Conservation (phyloP, 2,113 vertebrate species). For the Notothenia rossii region DNA sequence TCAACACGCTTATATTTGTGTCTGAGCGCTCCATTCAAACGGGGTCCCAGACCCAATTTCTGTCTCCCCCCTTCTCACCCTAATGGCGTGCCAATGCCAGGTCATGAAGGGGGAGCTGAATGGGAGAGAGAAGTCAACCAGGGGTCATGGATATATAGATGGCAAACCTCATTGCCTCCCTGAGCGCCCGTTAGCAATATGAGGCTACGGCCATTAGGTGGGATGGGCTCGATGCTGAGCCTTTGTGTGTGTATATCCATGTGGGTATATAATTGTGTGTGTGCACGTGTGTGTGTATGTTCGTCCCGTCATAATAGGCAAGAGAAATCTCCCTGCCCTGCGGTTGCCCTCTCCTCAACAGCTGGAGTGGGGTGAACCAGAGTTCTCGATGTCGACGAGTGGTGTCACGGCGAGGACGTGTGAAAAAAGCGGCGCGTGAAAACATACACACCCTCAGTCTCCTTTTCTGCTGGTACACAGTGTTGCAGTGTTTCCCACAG, state of each 20-base stretch:
- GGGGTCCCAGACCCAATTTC: slow-evolving; percentile 69
- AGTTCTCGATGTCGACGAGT: slow-evolving; percentile 65
- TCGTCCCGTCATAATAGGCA: slow-evolving; percentile 71
- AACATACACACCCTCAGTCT: slow-evolving; percentile 11
- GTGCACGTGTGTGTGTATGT: slow-evolving; percentile 39
- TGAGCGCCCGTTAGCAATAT: slow-evolving; percentile 79
- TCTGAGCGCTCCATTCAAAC: slow-evolving; percentile 78
- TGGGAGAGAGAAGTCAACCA: slow-evolving; percentile 81
- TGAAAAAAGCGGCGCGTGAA: slow-evolving; percentile 62
- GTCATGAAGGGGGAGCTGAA: slow-evolving; percentile 80
- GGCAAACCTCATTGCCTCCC: slow-evolving; percentile 83
- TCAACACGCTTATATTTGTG: slow-evolving; percentile 70
- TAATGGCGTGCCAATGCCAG: slow-evolving; percentile 84
- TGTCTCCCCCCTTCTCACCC: slow-evolving; percentile 60
- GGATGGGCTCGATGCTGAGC: slow-evolving; percentile 71
- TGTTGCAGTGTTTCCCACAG: too few relatives aligned
- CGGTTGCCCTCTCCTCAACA: slow-evolving; percentile 77
- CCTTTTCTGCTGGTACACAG: not conserved
- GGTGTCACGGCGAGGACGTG: slow-evolving; percentile 79
- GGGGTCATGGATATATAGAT: slow-evolving; percentile 84
- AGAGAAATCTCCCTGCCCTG: slow-evolving; percentile 70
- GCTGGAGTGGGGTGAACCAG: slow-evolving; percentile 79
- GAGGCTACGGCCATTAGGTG: slow-evolving; percentile 75
- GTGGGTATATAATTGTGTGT: slow-evolving; percentile 41
- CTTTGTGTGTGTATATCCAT: slow-evolving; percentile 60